Percentiles rank a stretch among this genome's conserved stretches.
Evolutionary conservation across 2,113 vertebrate genomes (phyloP).

Genomic region (Hirundichthys speculiger): DNA sequence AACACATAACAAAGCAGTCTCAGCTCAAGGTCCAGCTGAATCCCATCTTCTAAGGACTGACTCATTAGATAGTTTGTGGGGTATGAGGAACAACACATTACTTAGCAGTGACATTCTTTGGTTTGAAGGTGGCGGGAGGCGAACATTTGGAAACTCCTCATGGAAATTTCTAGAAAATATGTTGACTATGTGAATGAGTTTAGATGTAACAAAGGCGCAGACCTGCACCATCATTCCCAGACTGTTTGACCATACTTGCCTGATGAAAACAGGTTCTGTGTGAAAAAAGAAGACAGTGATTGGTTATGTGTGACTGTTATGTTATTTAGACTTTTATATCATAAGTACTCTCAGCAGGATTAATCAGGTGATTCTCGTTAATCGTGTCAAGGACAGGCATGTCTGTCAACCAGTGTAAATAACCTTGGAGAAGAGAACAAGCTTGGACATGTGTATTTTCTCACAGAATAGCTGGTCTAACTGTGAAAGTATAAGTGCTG

Average conservation of each 20-base stretch:
- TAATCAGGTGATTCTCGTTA: constrained; percentile 39
- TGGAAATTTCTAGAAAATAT: background rate
- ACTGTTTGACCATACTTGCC: background rate
- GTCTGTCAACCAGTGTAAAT: constrained; percentile 1
- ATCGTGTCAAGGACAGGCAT: constrained; percentile 16
- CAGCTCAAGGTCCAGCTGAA: background rate
- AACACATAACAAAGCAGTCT: background rate
- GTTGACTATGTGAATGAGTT: constrained; percentile 4
- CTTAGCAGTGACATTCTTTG: constrained; percentile 29
- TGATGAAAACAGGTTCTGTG: constrained; percentile 1
- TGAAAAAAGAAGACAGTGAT: background rate
- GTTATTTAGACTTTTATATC: constrained; percentile 20
- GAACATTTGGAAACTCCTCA: constrained; percentile 9
- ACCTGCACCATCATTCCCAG: background rate
- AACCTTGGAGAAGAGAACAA: constrained; percentile 18
- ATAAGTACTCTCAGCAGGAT: constrained; percentile 17
- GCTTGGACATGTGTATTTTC: constrained; percentile 8
- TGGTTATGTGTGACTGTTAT: background rate
- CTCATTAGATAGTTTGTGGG: constrained; percentile 27
- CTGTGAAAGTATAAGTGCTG: background rate
- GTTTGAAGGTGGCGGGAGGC: background rate
- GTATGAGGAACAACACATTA: constrained; percentile 5
- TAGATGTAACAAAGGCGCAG: constrained; percentile 3
- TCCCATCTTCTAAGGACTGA: background rate
- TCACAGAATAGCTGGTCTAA: background rate